These are phyloP conservation scores for Melanostoma scalare DNA, from an alignment of 2,888 invertebrate species.

Conservation along the genomic window DNA sequence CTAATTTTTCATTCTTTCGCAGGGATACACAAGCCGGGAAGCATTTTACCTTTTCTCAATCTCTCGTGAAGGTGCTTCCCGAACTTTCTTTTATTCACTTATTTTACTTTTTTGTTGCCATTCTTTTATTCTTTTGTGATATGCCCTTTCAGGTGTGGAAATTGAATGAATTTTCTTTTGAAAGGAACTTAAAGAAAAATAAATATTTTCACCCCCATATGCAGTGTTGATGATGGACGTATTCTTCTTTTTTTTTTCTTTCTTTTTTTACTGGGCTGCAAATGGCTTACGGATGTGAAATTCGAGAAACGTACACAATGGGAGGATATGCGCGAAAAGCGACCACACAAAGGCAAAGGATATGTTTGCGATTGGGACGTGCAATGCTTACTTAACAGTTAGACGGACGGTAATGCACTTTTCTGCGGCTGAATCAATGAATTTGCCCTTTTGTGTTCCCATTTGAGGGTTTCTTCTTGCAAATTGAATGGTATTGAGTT, in stretches of 20 bases:
- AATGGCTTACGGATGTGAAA: slow-evolving; percentile 40
- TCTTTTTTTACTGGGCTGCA: slow-evolving; percentile 14
- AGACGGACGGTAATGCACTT: slow-evolving; percentile 33
- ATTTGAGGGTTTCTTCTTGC: not conserved
- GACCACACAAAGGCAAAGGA: slow-evolving; percentile 32
- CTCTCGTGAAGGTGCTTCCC: not conserved
- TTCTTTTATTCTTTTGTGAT: slow-evolving; percentile 38
- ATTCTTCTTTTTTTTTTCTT: slow-evolving; percentile 2
- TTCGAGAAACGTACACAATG: slow-evolving; percentile 32
- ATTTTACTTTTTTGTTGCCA: not conserved
- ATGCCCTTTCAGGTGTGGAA: slow-evolving; percentile 61
- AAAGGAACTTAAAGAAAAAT: slow-evolving; percentile 49
- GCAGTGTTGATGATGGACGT: slow-evolving; percentile 18
- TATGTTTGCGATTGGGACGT: slow-evolving; percentile 53
- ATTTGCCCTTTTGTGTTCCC: slow-evolving; percentile 1
- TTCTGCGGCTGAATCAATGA: slow-evolving; percentile 19
- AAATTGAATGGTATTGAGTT: slow-evolving; percentile 8
- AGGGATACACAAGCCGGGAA: slow-evolving; percentile 36
- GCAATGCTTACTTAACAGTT: slow-evolving; percentile 41
- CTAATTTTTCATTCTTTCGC: slow-evolving; percentile 50
- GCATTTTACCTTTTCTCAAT: slow-evolving; percentile 37
- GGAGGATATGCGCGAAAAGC: slow-evolving; percentile 3
- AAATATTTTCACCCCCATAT: slow-evolving; percentile 42
- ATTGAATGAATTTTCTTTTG: slow-evolving; percentile 54
- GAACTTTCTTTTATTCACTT: not conserved